Base-by-base conservation (phyloP, 2,888 invertebrate species). In the Cerastoderma edule region DNA sequence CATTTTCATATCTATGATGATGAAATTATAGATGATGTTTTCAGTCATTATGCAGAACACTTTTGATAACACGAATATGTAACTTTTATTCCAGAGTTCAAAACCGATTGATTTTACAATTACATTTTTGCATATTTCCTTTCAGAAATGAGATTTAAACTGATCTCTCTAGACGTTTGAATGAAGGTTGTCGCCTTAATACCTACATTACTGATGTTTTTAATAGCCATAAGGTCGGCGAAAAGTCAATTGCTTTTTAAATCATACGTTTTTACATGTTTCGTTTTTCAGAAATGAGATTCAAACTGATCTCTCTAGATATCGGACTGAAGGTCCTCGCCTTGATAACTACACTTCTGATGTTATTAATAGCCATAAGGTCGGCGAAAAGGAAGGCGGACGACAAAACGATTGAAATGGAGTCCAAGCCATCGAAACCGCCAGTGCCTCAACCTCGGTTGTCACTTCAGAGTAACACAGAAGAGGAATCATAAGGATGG, bases 141-240 rank as follows among this genome's bases (percentile, higher is more conserved):
- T 48, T 13, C 32, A 46, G 39, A 50, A 30, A 66, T 66, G 80
- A 63, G 86, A 16, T 56, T 66, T n/a, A 78, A 63, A 8, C 44
- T 87, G 8, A 53, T 75, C 16, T 72, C 81, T 1, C 53, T 76
- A 0, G 81, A 84, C 30, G 64, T 81, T 13, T 78, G 81, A 8
- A 53, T 81, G 8, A 64, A 69, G 10, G 56, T 46, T 1, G 30
- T 32, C 2, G 24, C 66, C 44, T n/a, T 75, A 8, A 3, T 80
- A 0, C 24, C 72, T 16, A 70, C 68, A 13, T 28, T 66, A 1
- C 13, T 72, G n/a, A 63, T 69, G 16, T 35, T 72, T 13, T 35
- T 30, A 2, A 67, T 72, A 22, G 72, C 74, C 3, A 35, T 13
- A 28, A 50, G 69, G n/a, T 28, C 28, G 33, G n/a, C 13, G 10